Conservation (phyloP, 1,140 invertebrate genomes). For the Notospermus geniculatus region DNA sequence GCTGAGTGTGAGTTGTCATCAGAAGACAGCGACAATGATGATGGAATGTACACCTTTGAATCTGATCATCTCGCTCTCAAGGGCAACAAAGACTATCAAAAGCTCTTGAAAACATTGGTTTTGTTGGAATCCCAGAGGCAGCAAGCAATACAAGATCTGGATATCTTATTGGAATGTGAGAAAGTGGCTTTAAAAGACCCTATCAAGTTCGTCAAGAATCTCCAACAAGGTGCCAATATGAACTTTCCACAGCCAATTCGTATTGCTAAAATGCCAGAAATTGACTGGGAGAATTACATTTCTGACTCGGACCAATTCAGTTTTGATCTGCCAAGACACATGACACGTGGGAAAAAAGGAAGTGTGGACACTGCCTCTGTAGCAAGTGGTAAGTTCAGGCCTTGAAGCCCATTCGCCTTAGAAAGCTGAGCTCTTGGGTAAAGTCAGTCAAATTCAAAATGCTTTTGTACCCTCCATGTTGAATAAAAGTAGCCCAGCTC, state of each 20-base stretch:
- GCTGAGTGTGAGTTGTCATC: not conserved
- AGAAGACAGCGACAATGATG: not conserved
- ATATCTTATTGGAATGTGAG: constrained; percentile 66
- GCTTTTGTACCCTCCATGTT: too few relatives aligned
- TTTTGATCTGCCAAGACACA: constrained; percentile 8
- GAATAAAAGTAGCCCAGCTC: too few relatives aligned
- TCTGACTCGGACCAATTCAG: constrained; percentile 32
- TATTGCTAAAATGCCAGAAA: constrained; percentile 67
- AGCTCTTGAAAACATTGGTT: constrained; percentile 74
- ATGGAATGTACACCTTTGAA: constrained; percentile 77
- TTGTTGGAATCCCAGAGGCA: constrained; percentile 74
- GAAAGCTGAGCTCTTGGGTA: too few relatives aligned
- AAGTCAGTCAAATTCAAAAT: too few relatives aligned
- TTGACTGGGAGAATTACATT: constrained; percentile 77
- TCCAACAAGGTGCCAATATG: constrained; percentile 67
- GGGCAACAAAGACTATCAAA: constrained; percentile 78
- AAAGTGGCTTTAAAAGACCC: constrained; percentile 73
- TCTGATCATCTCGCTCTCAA: constrained; percentile 82
- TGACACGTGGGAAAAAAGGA: constrained; percentile 11
- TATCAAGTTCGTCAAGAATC: constrained; percentile 67
- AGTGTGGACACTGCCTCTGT: constrained; percentile 7
- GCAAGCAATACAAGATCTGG: constrained; percentile 71
- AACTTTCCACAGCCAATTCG: constrained; percentile 68
- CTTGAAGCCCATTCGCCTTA: too few relatives aligned
- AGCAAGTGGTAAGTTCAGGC: constrained; percentile 6